phyloP scores from a whole-genome alignment of 1,140 invertebrate genomes.

The Pseudomyrmex pallidus region DNA sequence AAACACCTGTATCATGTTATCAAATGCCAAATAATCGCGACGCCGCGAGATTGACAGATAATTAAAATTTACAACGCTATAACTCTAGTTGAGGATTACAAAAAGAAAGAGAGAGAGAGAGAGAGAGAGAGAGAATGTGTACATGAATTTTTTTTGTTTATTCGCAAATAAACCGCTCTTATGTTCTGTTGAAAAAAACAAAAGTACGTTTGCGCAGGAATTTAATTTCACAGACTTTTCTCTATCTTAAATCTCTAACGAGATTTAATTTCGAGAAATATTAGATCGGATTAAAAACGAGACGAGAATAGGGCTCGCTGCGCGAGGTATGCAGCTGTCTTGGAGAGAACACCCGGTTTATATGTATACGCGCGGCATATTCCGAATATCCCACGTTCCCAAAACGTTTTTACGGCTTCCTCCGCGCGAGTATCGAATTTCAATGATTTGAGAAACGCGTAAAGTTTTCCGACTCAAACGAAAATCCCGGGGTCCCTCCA shows the following conservation, averaged over 20 bases:
- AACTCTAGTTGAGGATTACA: background rate
- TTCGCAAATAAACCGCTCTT: background rate
- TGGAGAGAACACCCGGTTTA: slow-evolving; percentile 16
- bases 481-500: background rate
- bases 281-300: slow-evolving; percentile 2
- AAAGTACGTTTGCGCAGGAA: background rate
- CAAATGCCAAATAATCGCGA: too few species aligned
- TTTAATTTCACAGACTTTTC: background rate
- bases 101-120: background rate
- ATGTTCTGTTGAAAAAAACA: background rate
- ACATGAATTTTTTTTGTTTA: background rate
- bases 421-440: slow-evolving; percentile 47
- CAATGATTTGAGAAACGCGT: slow-evolving; percentile 54
- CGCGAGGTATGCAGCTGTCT: slow-evolving; percentile 16
- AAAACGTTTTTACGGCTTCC: slow-evolving; percentile 62
- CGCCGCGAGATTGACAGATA: background rate
- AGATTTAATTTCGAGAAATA: slow-evolving; percentile 9
- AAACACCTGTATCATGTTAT: too few species aligned
- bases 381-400: slow-evolving; percentile 56
- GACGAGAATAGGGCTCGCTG: background rate
- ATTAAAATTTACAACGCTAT: background rate
- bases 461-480: slow-evolving; percentile 20
- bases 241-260: too few species aligned
- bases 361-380: slow-evolving; percentile 22
- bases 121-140: too few species aligned